Evolutionary conservation across 2,888 invertebrate genomes (phyloP), one percentile per base, ranked within the genome.

Genomic region (Ormia ochracea): DNA sequence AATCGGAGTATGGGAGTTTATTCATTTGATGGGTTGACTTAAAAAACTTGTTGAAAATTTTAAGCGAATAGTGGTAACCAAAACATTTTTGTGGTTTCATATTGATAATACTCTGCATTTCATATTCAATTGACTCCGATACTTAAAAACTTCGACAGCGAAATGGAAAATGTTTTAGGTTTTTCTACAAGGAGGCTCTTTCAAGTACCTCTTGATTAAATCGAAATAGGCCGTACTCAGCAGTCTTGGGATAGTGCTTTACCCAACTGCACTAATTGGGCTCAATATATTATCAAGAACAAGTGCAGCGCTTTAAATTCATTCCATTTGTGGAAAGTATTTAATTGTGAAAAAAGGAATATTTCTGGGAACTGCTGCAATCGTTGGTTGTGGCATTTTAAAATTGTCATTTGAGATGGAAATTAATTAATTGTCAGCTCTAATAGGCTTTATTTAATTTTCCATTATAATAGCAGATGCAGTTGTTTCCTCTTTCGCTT

Each of bases 391-490:
- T 56, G 63, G 56, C 69, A 45, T 76, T 38, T 61, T 45, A 23
- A 33, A 58, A 75, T 28, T 58, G 68, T 54, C 59, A 69, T 48
- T 50, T 75, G 45, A 45, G 69, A 56, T 45, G 36, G 61, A 54
- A 76, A 69, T 76, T 76, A 76, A 69, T 76, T 69, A 45, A n/a
- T n/a, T 58, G 31, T 23, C 28, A 12, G 26, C 7, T 38, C 21
- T 76, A 76, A 76, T 69, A 61, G 61, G 61, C 41, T 69, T 48
- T 69, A 63, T 48, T 63, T 61, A 43, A 41, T 68, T 68, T 54
- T 12, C 52, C 50, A 21, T 45, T 31, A 45, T 45, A 45, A 63
- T 17, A 56, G 2, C 69, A 77, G 63, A 77, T 77, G 76, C 69
- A 70, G n/a, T 52, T 38, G 17, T 58, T 48, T 50, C 21, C 23